Percentiles rank a stretch among this genome's conserved stretches.
Evolutionary conservation across 2,888 invertebrate species (phyloP).

Genomic region (Aspidiotus destructor): DNA sequence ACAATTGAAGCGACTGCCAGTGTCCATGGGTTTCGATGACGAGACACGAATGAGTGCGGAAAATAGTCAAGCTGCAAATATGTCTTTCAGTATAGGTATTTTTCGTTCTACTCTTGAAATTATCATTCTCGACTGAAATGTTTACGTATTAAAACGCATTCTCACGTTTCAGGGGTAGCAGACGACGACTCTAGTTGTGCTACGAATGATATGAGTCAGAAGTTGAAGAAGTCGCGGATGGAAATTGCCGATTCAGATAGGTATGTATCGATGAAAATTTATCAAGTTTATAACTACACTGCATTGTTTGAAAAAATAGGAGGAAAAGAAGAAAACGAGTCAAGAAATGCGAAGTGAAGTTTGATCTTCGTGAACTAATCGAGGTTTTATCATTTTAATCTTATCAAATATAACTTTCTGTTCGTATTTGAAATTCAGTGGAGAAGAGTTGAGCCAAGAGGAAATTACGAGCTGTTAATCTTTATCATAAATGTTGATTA

Average conservation of each 20-base stretch:
- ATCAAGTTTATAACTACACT: background rate
- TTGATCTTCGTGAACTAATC: no score
- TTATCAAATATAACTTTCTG: no score
- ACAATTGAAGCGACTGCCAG: conserved; percentile 35
- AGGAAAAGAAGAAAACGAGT: no score
- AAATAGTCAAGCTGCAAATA: conserved; percentile 29
- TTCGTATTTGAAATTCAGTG: no score
- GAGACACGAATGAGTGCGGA: conserved; percentile 49
- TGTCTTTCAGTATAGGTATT: conserved; percentile 14
- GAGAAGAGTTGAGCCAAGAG: no score
- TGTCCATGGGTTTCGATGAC: conserved; percentile 44
- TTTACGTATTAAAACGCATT: no score
- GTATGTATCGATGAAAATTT: conserved; percentile 29
- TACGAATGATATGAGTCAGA: conserved; percentile 30
- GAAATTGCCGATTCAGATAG: conserved; percentile 42
- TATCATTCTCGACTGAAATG: background rate
- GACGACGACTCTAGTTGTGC: conserved; percentile 34
- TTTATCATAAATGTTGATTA: no score
- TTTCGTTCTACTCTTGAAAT: background rate
- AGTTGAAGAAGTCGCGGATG: conserved; percentile 45
- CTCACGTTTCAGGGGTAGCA: background rate
- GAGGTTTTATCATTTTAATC: no score
- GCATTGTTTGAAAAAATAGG: no score
- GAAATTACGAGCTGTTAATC: no score
- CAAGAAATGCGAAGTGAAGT: no score